Percentiles rank a stretch among this genome's conserved stretches.
Evolutionary conservation across 2,797 vertebrate species (phyloP).

Genomic region (Nyctibius grandis): DNA sequence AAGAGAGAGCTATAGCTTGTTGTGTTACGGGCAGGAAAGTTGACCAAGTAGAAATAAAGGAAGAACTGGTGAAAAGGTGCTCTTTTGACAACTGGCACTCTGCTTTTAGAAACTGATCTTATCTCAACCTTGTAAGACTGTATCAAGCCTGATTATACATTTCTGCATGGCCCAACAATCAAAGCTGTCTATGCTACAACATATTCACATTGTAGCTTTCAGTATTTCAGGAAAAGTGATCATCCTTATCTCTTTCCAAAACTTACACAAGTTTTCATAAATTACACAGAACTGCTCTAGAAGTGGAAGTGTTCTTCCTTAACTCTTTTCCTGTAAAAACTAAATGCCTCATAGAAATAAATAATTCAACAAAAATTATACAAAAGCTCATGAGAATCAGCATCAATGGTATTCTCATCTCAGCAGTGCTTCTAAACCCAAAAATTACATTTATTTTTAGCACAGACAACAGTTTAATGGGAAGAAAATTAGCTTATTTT

Average conservation of each 20-base stretch:
- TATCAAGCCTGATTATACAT: not conserved
- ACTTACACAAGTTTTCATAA: not conserved
- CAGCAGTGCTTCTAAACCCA: not conserved
- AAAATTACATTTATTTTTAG: not conserved
- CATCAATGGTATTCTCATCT: not conserved
- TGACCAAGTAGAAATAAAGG: not conserved
- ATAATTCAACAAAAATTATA: not conserved
- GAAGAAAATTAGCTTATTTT: not conserved
- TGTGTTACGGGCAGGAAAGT: not conserved
- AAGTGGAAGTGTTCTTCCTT: not conserved
- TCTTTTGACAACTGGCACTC: not conserved
- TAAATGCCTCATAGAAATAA: not conserved
- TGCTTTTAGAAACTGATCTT: not conserved
- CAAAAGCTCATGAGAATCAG: not conserved
- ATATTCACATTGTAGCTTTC: not conserved
- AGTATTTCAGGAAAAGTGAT: not conserved
- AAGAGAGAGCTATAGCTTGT: not conserved
- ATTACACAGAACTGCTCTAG: not conserved
- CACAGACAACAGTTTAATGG: not conserved
- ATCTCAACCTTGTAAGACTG: not conserved
- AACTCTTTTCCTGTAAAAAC: not conserved
- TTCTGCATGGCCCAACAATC: not conserved
- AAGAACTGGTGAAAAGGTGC: not conserved
- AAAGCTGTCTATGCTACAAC: not conserved
- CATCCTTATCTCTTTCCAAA: not conserved